Conservation (phyloP, 1,140 invertebrate species). For the Drosophila malerkotliana region DNA sequence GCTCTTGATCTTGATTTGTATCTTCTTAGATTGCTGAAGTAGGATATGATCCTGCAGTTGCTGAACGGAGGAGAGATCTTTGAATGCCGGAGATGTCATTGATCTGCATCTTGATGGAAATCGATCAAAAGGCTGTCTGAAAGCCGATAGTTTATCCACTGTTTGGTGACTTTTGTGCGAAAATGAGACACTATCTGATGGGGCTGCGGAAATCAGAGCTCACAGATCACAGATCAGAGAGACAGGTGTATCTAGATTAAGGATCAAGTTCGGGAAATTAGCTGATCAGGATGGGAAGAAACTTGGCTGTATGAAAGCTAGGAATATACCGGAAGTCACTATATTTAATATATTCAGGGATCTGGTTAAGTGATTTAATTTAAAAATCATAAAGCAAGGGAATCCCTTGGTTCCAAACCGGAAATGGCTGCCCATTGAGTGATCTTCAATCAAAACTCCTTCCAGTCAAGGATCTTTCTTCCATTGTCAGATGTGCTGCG, state of each 20-base stretch:
- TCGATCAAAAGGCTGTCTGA: slow-evolving; percentile 22
- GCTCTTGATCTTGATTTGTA: slow-evolving; percentile 48
- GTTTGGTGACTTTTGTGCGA: slow-evolving; percentile 35
- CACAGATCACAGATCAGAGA: neutral
- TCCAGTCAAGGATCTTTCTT: slow-evolving; percentile 25
- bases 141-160: slow-evolving; percentile 26
- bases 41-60: slow-evolving; percentile 49
- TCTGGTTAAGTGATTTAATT: slow-evolving; percentile 1
- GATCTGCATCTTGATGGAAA: slow-evolving; percentile 31
- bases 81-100: slow-evolving; percentile 36
- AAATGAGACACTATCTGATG: slow-evolving; percentile 44
- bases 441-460: slow-evolving; percentile 56
- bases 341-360: neutral
- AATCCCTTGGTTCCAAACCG: slow-evolving; percentile 26
- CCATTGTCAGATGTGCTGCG: slow-evolving; percentile 32
- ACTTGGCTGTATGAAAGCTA: neutral
- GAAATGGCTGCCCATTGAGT: slow-evolving; percentile 32
- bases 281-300: slow-evolving; percentile 28
- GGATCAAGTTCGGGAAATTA: slow-evolving; percentile 29
- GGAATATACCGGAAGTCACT: too few relatives aligned
- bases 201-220: slow-evolving; percentile 26
- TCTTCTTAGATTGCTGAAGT: slow-evolving; percentile 25
- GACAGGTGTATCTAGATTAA: slow-evolving; percentile 38
- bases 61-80: slow-evolving; percentile 8
- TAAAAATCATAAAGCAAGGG: neutral